Percentiles rank a stretch among this genome's conserved stretches.
Evolutionary conservation across 2,113 vertebrate genomes (phyloP).

Genomic region (Procavia capensis): DNA sequence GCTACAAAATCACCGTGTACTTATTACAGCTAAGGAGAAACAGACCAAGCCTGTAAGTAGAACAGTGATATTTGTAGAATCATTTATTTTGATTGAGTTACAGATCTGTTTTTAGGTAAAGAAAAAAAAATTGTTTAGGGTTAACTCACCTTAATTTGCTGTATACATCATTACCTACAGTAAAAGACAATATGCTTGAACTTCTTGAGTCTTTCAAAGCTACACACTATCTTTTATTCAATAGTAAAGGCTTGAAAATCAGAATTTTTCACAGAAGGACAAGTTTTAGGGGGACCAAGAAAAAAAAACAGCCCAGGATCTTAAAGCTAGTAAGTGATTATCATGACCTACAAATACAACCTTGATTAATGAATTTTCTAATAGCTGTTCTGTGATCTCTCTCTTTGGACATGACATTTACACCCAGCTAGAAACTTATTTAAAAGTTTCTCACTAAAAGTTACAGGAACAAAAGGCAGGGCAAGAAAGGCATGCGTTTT

Average conservation of each 20-base stretch:
- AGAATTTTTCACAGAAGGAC: not conserved
- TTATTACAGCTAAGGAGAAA: conserved; percentile 1
- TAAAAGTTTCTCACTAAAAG: conserved; percentile 71
- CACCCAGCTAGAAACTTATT: conserved; percentile 66
- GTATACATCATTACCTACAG: not conserved
- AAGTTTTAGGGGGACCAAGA: not conserved
- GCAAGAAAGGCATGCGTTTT: conserved; percentile 62
- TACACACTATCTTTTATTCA: not conserved
- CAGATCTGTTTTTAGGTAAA: conserved; percentile 9
- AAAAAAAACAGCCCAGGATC: not conserved
- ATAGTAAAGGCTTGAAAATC: not conserved
- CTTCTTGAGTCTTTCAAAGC: not conserved
- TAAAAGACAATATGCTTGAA: conserved; percentile 13
- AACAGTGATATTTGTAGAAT: not conserved
- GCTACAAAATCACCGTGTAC: not conserved
- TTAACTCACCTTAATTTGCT: not conserved
- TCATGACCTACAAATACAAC: conserved; percentile 67
- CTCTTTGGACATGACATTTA: conserved; percentile 65
- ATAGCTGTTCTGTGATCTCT: not conserved
- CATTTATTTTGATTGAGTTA: not conserved
- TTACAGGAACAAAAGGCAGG: conserved; percentile 54
- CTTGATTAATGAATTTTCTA: conserved; percentile 67
- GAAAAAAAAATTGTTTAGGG: not conserved
- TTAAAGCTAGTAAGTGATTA: conserved; percentile 58
- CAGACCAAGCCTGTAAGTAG: not conserved